Evolutionary conservation across 1,140 invertebrate species (phyloP), one percentile per base, ranked within the genome.

Genomic region (Drosophila navojoa): DNA sequence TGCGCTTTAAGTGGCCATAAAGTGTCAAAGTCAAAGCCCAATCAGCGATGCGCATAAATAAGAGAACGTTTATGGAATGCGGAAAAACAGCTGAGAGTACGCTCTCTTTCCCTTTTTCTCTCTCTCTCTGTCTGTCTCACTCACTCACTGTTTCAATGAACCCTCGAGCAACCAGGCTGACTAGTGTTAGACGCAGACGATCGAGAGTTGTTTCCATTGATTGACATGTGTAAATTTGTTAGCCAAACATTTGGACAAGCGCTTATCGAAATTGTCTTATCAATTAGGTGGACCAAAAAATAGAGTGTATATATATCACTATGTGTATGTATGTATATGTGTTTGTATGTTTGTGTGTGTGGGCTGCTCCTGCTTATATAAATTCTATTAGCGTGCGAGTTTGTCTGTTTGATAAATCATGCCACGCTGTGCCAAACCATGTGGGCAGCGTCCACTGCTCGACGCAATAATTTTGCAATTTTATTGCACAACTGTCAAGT

Each of bases 191-290:
- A 11, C 10, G n/a, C 11, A 47, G 45, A 47, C 47, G 54, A 59
- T 59, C 49, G n/a, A 47, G n/a, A 11, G 35, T 38, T 38, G 35
- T 11, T 11, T 38, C 1, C 11, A 76, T 64, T 71, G 82, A 86
- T 79, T 86, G 81, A 81, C 81, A 87, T 68, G 81, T 81, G 82
- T 77, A 70, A 86, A 87, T 87, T 38, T 79, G 79, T 81, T 79
- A 87, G 78, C 70, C 81, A 86, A 86, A 87, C 86, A 86, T 86
- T 87, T 82, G 59, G 85, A 81, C 78, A 84, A 58, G 63, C 70
- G 74, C 75, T 81, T 86, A 87, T 86, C 82, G 71, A 76, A 75
- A 66, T 76, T 72, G 61, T 64, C 67, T 82, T 87, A 86, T 86
- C 81, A 87, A 73, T 81, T 78, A 71, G 75, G 63, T 58, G 71